Evolutionary conservation across 92 coral and sea anemone species (phyloP).

Genomic region (Parazoanthus swiftii): DNA sequence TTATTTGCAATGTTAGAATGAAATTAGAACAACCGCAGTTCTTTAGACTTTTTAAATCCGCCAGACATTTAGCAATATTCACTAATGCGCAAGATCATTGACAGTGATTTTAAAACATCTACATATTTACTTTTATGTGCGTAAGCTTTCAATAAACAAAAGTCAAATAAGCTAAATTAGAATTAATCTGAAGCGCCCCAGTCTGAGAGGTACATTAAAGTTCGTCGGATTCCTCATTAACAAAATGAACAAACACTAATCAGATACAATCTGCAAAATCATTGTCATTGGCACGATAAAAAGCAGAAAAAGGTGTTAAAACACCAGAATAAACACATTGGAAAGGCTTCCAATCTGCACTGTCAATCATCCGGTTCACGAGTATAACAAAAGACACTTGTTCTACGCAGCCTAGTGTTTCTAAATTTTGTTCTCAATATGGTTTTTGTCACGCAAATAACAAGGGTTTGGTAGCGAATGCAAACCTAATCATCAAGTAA

Average conservation of each 20-base stretch:
- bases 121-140: not conserved
- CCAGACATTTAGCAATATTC: not conserved
- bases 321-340: not conserved
- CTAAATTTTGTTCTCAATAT: not conserved
- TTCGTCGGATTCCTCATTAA: not conserved
- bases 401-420: not conserved
- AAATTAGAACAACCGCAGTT: not conserved
- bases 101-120: not conserved
- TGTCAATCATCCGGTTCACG: conserved; percentile 20
- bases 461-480: not conserved
- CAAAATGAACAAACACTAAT: not conserved
- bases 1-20: not conserved
- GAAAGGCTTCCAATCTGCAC: not conserved
- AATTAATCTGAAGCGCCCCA: not conserved
- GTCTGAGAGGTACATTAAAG: not conserved
- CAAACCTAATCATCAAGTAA: too few relatives aligned
- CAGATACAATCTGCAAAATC: not conserved
- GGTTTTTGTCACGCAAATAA: not conserved
- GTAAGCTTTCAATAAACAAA: conserved; percentile 22
- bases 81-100: not conserved
- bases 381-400: not conserved
- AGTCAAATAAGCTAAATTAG: not conserved
- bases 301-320: conserved; percentile 20
- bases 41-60: not conserved
- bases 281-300: not conserved